Evolutionary conservation across 1,140 invertebrate genomes (phyloP).

Genomic region (Zelostemma sp.): DNA sequence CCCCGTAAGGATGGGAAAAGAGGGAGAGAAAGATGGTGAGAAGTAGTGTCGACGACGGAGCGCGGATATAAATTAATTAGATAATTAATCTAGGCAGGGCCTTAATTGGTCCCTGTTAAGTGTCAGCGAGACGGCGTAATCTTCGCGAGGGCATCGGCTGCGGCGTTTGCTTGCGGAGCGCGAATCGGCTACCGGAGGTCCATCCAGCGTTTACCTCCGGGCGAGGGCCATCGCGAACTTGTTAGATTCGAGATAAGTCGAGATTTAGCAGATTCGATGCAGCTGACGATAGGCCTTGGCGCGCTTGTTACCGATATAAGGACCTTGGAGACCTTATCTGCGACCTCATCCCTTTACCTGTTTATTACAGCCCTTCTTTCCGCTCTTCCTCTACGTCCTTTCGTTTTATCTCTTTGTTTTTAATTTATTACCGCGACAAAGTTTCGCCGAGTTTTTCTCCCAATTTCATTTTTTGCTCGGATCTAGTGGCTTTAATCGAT

Average conservation of each 20-base stretch:
- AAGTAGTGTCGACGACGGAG: slow-evolving; percentile 16
- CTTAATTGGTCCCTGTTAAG: slow-evolving; percentile 69
- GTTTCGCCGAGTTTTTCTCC: too few relatives aligned
- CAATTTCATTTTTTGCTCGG: too few relatives aligned
- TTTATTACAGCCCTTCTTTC: slow-evolving; percentile 3
- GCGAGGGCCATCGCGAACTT: slow-evolving; percentile 50
- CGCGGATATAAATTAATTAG: slow-evolving; percentile 66
- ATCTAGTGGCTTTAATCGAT: too few relatives aligned
- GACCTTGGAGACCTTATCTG: slow-evolving; percentile 30
- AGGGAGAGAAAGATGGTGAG: neutral
- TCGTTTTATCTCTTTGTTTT: neutral
- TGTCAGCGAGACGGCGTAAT: slow-evolving; percentile 62
- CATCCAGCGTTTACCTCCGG: slow-evolving; percentile 13
- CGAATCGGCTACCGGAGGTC: slow-evolving; percentile 23
- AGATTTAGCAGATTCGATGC: slow-evolving; percentile 68
- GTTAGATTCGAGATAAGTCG: slow-evolving; percentile 66
- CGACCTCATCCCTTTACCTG: slow-evolving; percentile 15
- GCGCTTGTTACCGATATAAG: slow-evolving; percentile 37
- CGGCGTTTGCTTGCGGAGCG: neutral
- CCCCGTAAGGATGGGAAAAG: slow-evolving; percentile 5
- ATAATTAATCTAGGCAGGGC: slow-evolving; percentile 69
- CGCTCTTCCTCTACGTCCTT: neutral
- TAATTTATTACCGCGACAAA: neutral
- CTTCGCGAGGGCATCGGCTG: slow-evolving; percentile 57
- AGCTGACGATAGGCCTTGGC: slow-evolving; percentile 35